Percentiles rank a stretch among this genome's conserved stretches.
These are phyloP conservation scores for Euplexia lucipara DNA, from an alignment of 2,888 invertebrate genomes.

Conservation along the genomic window DNA sequence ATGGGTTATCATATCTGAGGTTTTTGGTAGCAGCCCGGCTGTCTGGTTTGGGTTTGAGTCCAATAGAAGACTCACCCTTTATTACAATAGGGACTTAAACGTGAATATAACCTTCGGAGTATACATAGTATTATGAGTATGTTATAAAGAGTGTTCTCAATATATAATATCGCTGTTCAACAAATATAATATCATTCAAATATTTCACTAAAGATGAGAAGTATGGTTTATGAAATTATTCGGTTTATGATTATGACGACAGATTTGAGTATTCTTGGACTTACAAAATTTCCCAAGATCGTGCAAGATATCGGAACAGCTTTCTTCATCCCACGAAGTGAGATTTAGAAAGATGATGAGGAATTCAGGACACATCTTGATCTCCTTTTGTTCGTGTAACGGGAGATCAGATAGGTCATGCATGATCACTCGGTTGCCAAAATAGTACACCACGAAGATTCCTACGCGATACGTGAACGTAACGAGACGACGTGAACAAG, in stretches of 20 bases:
- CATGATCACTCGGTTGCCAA: conserved; percentile 25
- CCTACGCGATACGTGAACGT: conserved; percentile 38
- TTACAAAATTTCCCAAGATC: neutral
- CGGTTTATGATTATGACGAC: neutral
- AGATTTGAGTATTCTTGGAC: neutral
- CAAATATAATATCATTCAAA: neutral
- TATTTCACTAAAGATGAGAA: neutral
- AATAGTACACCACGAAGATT: conserved; percentile 43
- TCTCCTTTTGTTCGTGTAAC: too few relatives aligned
- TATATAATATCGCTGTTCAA: neutral
- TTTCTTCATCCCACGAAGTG: neutral
- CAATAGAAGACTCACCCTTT: too few relatives aligned
- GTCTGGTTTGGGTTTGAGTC: neutral
- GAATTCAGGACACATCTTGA: conserved; percentile 19
- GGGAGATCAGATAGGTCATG: too few relatives aligned
- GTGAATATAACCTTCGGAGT: neutral
- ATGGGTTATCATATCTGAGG: too few relatives aligned
- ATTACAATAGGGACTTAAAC: too few relatives aligned
- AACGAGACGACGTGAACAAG: conserved; percentile 37
- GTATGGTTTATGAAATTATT: neutral
- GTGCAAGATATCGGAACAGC: neutral
- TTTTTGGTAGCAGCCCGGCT: neutral
- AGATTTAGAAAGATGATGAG: conserved; percentile 1
- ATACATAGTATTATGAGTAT: neutral
- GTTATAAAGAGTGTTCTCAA: conserved; percentile 6